Evolutionary conservation across 2,888 invertebrate genomes (phyloP), one percentile per base, ranked within the genome.

Genomic region (Scrobipalpa atriplicella): DNA sequence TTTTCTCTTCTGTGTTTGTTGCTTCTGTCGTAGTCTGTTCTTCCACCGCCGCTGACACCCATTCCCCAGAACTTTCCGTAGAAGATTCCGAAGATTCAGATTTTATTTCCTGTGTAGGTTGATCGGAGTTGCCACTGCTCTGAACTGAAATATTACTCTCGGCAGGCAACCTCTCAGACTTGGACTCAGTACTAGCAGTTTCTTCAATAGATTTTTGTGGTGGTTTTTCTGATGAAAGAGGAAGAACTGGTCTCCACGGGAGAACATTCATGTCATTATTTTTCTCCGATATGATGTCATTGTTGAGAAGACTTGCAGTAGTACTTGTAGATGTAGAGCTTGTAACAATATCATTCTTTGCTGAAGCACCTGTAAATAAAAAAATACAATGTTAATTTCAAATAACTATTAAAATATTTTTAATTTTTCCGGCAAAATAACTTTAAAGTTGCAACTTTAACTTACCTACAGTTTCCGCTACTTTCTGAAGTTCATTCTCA

Each of bases 401-500:
- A n/a, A 41, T 41, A 2, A 8, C 5, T 3, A 29, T 29, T 29
- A 29, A 29, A 29, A 29, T 29, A 3, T 29, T 29, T 5, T 29
- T 29, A 29, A 2, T 29, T 29, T 29, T 2, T 29, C 29, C 2
- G 5, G 5, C 5, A 29, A 29, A 29, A 3, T 29, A 29, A 29
- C 29, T 11, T 13, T 47, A 47, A 47, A 56, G 11, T 21, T 6
- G 10, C n/a, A 36, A n/a, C 9, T 8, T 13, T 29, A 5, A 76
- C 83, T 79, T 61, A 93, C 93, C 91, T 82, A 77, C 70, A 67
- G 81, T 71, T 81, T 91, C 91, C 38, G 84, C 85, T 69, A 91
- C 87, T 73, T 90, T 92, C 71, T 92, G 92, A 66, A 92, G 69
- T 62, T 92, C 92, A 68, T 92, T 92, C 76, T 93, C 92, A 71